Conservation (phyloP, 2,113 vertebrate species). For the Bettongia penicillata region DNA sequence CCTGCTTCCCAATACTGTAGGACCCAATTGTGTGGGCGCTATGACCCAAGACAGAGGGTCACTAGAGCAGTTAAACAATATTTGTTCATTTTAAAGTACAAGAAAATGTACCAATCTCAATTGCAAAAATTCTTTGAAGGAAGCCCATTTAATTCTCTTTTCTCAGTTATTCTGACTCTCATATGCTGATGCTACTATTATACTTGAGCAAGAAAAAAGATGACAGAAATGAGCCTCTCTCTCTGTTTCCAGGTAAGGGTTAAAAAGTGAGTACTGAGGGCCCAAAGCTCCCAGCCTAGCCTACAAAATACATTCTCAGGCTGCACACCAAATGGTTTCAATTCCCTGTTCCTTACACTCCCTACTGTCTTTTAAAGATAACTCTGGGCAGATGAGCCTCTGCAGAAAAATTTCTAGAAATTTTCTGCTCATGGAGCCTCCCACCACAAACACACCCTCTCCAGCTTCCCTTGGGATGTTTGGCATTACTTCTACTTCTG, state of each 20-base stretch:
- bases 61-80: not conserved
- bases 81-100: not conserved
- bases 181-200: not conserved
- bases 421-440: not conserved
- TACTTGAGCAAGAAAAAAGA: not conserved
- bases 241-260: conserved; percentile 15
- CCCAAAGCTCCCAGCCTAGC: conserved; percentile 22
- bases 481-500: not conserved
- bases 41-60: not conserved
- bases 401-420: not conserved
- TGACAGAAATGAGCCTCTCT: not conserved
- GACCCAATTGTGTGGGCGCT: not conserved
- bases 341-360: conserved; percentile 25
- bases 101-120: not conserved
- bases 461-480: conserved; percentile 32
- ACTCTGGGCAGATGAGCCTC: not conserved
- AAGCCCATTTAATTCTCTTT: not conserved
- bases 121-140: not conserved
- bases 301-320: conserved; percentile 22
- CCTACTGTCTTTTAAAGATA: conserved; percentile 33
- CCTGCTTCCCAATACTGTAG: not conserved
- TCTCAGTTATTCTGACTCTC: not conserved
- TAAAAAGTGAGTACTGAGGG: conserved; percentile 42
- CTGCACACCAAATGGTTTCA: conserved; percentile 60
- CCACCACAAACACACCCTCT: conserved; percentile 18